Base-by-base conservation (phyloP, 1,140 invertebrate genomes). In the Pogonomyrmex barbatus region DNA sequence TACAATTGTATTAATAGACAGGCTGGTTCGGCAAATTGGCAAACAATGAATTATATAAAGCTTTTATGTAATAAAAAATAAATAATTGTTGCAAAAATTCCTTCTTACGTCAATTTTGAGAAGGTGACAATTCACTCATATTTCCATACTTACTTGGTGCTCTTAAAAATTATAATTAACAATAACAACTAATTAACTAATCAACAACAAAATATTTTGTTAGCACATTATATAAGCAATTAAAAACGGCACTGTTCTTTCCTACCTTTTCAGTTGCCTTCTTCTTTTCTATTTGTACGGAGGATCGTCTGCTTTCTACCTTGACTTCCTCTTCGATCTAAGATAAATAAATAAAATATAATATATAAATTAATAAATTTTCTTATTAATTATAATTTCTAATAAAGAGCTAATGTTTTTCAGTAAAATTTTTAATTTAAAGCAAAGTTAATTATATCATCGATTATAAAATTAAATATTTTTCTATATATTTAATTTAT, bases 281-380 rank as follows among this genome's bases (percentile, higher is more conserved):
- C 87, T 95, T 95, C 77, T 95, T 95, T 89, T 97, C 96, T 63
- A 96, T 92, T 47, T 24, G 24, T 24, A 96, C 91, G n/a, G 96
- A 97, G 76, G 96, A 96, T 56, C 96, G 95, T 76, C 96, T 94
- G 86, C 96, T 97, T 89, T 97, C 96, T 58, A 95, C 94, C 62
- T 95, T 96, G 24, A 94, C 94, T 94, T 97, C 96, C 89, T 96
- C 96, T 86, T 95, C 94, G 24, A 92, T 83, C 93, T 94, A 86
- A 68, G 76, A 47, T 30, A 75, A 8, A 1, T 30, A 71, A 67
- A 1, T 30, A 71, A 67, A 79, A 17, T 63, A 75, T 12, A 12
- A 62, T 17, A 14, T 14, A 54, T 52, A 65, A 56, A 47, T 67
- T 30, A 56, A 78, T 52, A 62, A 36, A 17, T 30, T 30, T 42